Base-by-base conservation (phyloP, 1,140 invertebrate genomes). In the Chlorops oryzae region DNA sequence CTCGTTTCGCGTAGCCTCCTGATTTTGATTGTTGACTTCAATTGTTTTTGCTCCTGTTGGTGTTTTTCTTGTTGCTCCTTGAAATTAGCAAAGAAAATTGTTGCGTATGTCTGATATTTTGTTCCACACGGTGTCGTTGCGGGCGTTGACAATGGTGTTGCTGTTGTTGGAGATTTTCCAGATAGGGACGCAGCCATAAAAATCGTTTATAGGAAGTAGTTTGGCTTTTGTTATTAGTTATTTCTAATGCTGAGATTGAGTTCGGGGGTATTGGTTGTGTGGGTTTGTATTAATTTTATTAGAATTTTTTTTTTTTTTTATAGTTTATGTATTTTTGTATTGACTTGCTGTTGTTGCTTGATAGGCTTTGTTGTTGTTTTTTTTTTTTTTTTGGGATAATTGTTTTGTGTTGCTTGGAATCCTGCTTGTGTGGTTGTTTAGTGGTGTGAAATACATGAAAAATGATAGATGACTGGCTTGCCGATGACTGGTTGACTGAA, bases 181-280 rank as follows among this genome's bases (percentile, higher is more conserved):
- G n/a, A n/a, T n/a, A n/a, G n/a, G n/a, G n/a, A n/a, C n/a, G n/a
- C n/a, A n/a, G n/a, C n/a, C n/a, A n/a, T n/a, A n/a, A n/a, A n/a
- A n/a, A n/a, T n/a, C n/a, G n/a, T n/a, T n/a, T n/a, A n/a, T 59
- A 61, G 60, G 64, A 62, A 67, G 61, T 65, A 63, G 59, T 63
- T 68, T 68, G 57, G 65, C 64, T 68, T 62, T 65, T 68, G 65
- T 69, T 69, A 69, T 69, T 65, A n/a, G n/a, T n/a, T n/a, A n/a
- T n/a, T n/a, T n/a, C n/a, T n/a, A n/a, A n/a, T n/a, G n/a, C n/a
- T n/a, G n/a, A n/a, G n/a, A n/a, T n/a, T n/a, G n/a, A n/a, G n/a
- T n/a, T n/a, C n/a, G n/a, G n/a, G n/a, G n/a, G n/a, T n/a, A n/a
- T n/a, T n/a, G n/a, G n/a, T 13, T 39, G 37, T 39, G 37, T 39